Conservation (phyloP, 2,797 vertebrate genomes). For the Schizopygopsis pylzovi region DNA sequence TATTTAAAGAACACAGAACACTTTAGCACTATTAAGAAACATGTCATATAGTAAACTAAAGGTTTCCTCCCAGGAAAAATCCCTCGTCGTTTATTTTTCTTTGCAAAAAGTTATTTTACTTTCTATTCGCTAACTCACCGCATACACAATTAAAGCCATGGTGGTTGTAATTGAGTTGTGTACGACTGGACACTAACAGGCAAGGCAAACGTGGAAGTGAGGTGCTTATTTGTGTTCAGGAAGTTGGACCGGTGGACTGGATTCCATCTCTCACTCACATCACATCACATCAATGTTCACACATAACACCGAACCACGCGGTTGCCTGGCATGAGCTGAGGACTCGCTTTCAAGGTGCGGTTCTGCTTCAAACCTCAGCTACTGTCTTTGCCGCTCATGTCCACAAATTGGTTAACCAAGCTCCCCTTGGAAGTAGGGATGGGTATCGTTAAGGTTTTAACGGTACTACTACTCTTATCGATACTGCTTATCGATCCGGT, state of each 20-base stretch:
- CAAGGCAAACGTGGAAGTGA: conserved; percentile 76
- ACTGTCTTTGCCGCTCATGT: conserved; percentile 36
- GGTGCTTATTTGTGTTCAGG: conserved; percentile 74
- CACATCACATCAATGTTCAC: conserved; percentile 43
- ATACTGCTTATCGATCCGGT: too few species aligned
- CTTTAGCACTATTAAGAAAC: conserved; percentile 94
- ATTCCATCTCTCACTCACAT: conserved; percentile 62
- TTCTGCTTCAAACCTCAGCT: conserved; percentile 52
- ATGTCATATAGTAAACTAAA: conserved; percentile 94
- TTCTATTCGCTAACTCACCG: too few species aligned
- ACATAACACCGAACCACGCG: conserved; percentile 2
- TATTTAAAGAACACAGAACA: conserved; percentile 95
- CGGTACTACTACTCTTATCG: too few species aligned
- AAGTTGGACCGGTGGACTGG: conserved; percentile 65
- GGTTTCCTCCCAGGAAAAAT: conserved; percentile 88
- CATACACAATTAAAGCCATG: conserved; percentile 73
- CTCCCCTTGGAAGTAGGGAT: conserved; percentile 20
- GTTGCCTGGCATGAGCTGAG: conserved; percentile 33
- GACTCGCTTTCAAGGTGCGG: conserved; percentile 46
- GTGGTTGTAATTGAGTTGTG: conserved; percentile 66
- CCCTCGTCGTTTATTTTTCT: conserved; percentile 84
- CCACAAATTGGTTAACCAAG: conserved; percentile 26
- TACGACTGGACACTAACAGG: conserved; percentile 69
- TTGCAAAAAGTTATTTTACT: conserved; percentile 82
- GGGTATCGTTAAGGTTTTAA: too few species aligned